A percentile compares a stretch with the other conserved stretches of the same genome.
These are phyloP conservation scores for Vanessa tameamea DNA, from an alignment of 1,140 invertebrate genomes.

Conservation along the genomic window DNA sequence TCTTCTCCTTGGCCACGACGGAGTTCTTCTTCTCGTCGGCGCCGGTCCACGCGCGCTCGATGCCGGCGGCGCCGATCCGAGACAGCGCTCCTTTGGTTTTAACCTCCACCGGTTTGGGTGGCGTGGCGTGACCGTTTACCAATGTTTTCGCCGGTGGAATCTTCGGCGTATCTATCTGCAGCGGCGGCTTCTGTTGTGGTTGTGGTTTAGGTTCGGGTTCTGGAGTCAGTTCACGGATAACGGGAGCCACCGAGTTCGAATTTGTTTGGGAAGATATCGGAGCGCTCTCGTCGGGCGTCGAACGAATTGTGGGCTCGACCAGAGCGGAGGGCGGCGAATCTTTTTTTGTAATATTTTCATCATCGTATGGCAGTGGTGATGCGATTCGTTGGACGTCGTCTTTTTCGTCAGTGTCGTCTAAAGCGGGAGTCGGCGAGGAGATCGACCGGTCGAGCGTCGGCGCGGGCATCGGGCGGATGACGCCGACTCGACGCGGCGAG, in stretches of 20 bases:
- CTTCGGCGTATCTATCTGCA: slow-evolving; percentile 37
- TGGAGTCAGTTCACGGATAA: slow-evolving; percentile 33
- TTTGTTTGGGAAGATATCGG: slow-evolving; percentile 9
- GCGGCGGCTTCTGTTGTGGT: slow-evolving; percentile 21
- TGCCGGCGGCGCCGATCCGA: slow-evolving; percentile 57
- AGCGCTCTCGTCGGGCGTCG: slow-evolving; percentile 40
- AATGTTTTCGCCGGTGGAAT: slow-evolving; percentile 38
- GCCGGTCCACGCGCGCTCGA: slow-evolving; percentile 66
- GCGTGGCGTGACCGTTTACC: slow-evolving; percentile 52
- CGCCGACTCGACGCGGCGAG: slow-evolving; percentile 58
- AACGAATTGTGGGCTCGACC: slow-evolving; percentile 59
- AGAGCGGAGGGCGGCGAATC: slow-evolving; percentile 60
- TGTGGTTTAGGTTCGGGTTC: slow-evolving; percentile 43
- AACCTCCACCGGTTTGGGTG: slow-evolving; percentile 42
- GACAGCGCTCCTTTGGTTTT: slow-evolving; percentile 40
- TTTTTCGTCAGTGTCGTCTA: slow-evolving; percentile 54
- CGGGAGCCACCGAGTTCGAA: slow-evolving; percentile 20
- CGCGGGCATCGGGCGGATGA: slow-evolving; percentile 54
- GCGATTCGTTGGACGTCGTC: slow-evolving; percentile 47
- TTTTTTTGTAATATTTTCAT: slow-evolving; percentile 42
- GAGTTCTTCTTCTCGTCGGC: slow-evolving; percentile 42
- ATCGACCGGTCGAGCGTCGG: slow-evolving; percentile 35
- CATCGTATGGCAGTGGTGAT: slow-evolving; percentile 46
- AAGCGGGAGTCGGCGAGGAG: slow-evolving; percentile 36
- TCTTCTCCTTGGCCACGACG: slow-evolving; percentile 53